phyloP scores from a whole-genome alignment of 2,888 invertebrate genomes.

The Tuberolachnus salignus region DNA sequence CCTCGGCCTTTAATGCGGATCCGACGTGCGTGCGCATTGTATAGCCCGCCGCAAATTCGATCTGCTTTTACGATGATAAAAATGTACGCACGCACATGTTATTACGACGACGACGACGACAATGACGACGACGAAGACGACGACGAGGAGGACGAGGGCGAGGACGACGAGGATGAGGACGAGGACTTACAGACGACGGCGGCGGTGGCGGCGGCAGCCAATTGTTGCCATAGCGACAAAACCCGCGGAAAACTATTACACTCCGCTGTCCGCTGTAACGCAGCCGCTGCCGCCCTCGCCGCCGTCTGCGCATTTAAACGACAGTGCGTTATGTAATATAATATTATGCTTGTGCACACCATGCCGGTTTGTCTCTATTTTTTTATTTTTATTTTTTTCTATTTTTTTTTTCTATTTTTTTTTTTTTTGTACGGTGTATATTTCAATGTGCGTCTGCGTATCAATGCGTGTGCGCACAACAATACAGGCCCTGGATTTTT shows the following conservation, averaged over 20 bases:
- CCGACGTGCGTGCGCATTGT: not conserved
- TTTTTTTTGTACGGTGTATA: too few relatives aligned
- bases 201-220: not conserved
- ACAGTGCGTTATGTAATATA: not conserved
- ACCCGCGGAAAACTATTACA: constrained; percentile 30
- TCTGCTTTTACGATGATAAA: too few relatives aligned
- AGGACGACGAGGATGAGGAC: not conserved
- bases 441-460: too few relatives aligned
- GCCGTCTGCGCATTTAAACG: not conserved
- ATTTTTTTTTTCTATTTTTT: too few relatives aligned
- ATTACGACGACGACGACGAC: not conserved
- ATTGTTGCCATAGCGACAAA: constrained; percentile 30
- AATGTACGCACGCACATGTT: too few relatives aligned
- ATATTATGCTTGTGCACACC: constrained; percentile 20
- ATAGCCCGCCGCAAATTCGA: not conserved
- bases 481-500: too few relatives aligned
- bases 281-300: not conserved
- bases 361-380: too few relatives aligned
- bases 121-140: not conserved
- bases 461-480: too few relatives aligned
- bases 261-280: not conserved
- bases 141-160: not conserved
- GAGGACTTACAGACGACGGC: not conserved
- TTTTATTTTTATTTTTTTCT: too few relatives aligned
- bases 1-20: too few relatives aligned